phyloP scores from a whole-genome alignment of 92 coral and sea anemone genomes.

The Nematostella vectensis region DNA sequence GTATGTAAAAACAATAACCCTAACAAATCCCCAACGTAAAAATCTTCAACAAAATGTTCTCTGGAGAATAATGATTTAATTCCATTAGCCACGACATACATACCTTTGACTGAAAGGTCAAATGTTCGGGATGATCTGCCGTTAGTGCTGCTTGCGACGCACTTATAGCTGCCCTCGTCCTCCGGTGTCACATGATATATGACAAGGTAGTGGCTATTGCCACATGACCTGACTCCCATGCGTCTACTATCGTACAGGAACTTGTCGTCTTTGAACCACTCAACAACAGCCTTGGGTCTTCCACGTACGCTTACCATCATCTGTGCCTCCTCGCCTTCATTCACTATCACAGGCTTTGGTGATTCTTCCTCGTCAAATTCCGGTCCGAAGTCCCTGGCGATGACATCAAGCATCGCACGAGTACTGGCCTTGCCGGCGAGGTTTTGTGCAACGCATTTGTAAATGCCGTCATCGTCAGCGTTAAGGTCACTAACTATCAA shows the following conservation, averaged over 20 bases:
- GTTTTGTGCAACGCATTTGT: slow-evolving; percentile 52
- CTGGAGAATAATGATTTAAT: too few relatives aligned
- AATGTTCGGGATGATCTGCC: slow-evolving; percentile 30
- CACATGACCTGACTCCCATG: slow-evolving; percentile 39
- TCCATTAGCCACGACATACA: too few relatives aligned
- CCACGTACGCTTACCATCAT: slow-evolving; percentile 32
- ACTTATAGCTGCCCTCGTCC: slow-evolving; percentile 37
- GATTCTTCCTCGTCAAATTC: slow-evolving; percentile 45
- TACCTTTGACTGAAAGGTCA: slow-evolving; percentile 28
- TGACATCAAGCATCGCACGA: slow-evolving; percentile 32
- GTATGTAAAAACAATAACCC: too few relatives aligned
- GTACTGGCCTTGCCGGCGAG: slow-evolving; percentile 29
- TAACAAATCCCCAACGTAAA: too few relatives aligned
- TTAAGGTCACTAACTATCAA: slow-evolving; percentile 53
- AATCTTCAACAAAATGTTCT: too few relatives aligned
- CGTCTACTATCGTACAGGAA: slow-evolving; percentile 22
- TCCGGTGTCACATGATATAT: slow-evolving; percentile 24
- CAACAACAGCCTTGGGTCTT: slow-evolving; percentile 29
- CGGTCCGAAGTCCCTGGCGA: slow-evolving; percentile 30
- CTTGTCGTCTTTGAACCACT: slow-evolving; percentile 32
- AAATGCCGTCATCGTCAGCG: slow-evolving; percentile 61
- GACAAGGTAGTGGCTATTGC: slow-evolving; percentile 23
- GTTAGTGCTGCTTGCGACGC: slow-evolving; percentile 27
- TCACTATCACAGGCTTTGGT: slow-evolving; percentile 38
- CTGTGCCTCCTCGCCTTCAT: slow-evolving; percentile 36